Percentiles rank a stretch among this genome's conserved stretches.
Conservation (phyloP, 2,888 invertebrate species). For the Octonoba sinensis region DNA sequence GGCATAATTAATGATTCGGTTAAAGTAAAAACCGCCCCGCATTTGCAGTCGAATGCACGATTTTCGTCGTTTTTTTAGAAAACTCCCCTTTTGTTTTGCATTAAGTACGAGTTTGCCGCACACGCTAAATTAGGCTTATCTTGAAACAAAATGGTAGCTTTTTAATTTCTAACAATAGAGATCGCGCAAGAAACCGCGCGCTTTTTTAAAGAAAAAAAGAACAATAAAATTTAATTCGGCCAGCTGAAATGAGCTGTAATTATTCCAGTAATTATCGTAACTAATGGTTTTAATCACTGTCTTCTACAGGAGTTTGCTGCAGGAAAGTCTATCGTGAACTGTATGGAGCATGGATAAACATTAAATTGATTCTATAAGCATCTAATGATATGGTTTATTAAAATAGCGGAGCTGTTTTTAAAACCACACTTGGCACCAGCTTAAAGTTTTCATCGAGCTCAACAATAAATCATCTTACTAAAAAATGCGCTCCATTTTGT, state of each 20-base stretch:
- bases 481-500: too few relatives aligned
- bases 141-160: slow-evolving; percentile 33
- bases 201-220: too few relatives aligned
- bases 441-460: too few relatives aligned
- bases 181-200: neutral
- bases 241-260: slow-evolving; percentile 30
- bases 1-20: slow-evolving; percentile 58
- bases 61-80: slow-evolving; percentile 45
- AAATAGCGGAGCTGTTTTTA: too few relatives aligned
- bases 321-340: too few relatives aligned
- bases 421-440: too few relatives aligned
- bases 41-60: slow-evolving; percentile 51
- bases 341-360: too few relatives aligned
- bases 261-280: slow-evolving; percentile 43
- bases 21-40: slow-evolving; percentile 37
- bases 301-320: neutral
- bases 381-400: too few relatives aligned
- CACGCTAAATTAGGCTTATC: slow-evolving; percentile 58
- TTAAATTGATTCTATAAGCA: too few relatives aligned
- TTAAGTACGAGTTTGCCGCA: slow-evolving; percentile 14
- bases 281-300: slow-evolving; percentile 16
- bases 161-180: slow-evolving; percentile 9
- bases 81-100: slow-evolving; percentile 43
- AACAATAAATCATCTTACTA: too few relatives aligned
- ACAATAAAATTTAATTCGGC: slow-evolving; percentile 24